Conservation (phyloP, 2,113 vertebrate species). For the Petrocephalus microphthalmus region DNA sequence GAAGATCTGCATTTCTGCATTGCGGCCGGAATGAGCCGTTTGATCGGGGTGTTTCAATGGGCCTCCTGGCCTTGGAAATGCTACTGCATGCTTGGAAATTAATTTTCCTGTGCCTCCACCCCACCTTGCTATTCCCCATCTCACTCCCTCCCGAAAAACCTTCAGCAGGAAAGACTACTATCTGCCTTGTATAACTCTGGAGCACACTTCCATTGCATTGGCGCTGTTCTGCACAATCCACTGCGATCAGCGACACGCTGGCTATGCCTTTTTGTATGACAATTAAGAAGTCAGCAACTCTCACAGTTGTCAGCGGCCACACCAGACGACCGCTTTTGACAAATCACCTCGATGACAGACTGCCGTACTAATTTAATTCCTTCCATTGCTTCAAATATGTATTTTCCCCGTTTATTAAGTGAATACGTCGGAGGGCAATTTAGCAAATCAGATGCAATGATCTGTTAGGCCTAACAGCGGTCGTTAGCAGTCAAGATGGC, state of each 20-base stretch:
- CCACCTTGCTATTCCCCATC: background rate
- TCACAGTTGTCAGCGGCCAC: background rate
- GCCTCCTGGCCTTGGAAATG: background rate
- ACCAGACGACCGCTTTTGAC: background rate
- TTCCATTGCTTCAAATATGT: background rate
- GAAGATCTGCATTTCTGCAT: background rate
- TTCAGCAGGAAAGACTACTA: background rate
- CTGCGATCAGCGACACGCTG: background rate
- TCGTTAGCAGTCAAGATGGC: slow-evolving; percentile 7
- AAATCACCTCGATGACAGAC: background rate
- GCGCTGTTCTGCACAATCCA: background rate
- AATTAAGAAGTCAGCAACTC: slow-evolving; percentile 5
- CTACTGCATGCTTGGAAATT: background rate
- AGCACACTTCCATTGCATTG: background rate
- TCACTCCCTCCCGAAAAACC: background rate
- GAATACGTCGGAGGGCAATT: background rate
- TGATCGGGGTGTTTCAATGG: background rate
- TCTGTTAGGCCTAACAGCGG: background rate
- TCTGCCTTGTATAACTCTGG: background rate
- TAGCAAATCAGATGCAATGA: background rate
- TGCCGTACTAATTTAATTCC: background rate
- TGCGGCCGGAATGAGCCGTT: background rate
- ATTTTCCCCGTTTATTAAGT: background rate
- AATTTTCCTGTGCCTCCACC: background rate
- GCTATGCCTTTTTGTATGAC: background rate